A percentile compares a stretch with the other conserved stretches of the same genome.
These are phyloP conservation scores for Sitophilus oryzae DNA, from an alignment of 1,140 invertebrate species.

Conservation along the genomic window DNA sequence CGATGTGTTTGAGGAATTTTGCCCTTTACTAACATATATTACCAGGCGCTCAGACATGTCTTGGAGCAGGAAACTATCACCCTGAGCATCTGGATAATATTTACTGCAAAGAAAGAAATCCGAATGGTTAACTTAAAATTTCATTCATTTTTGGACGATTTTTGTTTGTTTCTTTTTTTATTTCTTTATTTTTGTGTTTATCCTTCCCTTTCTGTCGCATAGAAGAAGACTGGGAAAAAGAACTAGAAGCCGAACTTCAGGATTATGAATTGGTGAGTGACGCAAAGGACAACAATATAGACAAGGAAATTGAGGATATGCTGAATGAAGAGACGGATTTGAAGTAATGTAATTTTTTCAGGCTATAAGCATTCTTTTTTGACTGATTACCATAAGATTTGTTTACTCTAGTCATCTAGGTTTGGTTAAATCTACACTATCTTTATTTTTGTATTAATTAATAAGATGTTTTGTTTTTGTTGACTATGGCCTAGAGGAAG, in stretches of 20 bases:
- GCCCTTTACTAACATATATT: no score
- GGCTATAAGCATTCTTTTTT: slow-evolving; percentile 1
- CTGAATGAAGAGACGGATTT: slow-evolving; percentile 39
- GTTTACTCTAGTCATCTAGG: slow-evolving; percentile 1
- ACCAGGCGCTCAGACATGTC: slow-evolving; percentile 31
- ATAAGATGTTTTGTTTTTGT: no score
- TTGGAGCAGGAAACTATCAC: slow-evolving; percentile 39
- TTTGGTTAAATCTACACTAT: neutral
- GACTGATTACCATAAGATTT: slow-evolving; percentile 13
- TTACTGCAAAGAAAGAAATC: no score
- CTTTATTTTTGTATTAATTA: neutral
- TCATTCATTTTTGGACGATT: no score
- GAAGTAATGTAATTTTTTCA: slow-evolving; percentile 29
- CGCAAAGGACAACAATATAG: slow-evolving; percentile 38
- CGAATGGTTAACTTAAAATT: no score
- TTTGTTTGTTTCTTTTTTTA: slow-evolving; percentile 30
- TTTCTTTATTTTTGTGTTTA: slow-evolving; percentile 35
- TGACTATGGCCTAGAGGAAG: no score
- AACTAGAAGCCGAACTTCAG: slow-evolving; percentile 84
- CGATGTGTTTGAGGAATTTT: no score
- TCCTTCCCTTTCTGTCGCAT: slow-evolving; percentile 32
- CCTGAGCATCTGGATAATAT: slow-evolving; percentile 38
- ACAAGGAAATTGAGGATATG: slow-evolving; percentile 41
- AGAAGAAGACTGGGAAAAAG: slow-evolving; percentile 91
- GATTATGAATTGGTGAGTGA: slow-evolving; percentile 79